These are phyloP conservation scores for Rhizomys pruinosus DNA, from an alignment of 2,113 vertebrate species.

Conservation along the genomic window DNA sequence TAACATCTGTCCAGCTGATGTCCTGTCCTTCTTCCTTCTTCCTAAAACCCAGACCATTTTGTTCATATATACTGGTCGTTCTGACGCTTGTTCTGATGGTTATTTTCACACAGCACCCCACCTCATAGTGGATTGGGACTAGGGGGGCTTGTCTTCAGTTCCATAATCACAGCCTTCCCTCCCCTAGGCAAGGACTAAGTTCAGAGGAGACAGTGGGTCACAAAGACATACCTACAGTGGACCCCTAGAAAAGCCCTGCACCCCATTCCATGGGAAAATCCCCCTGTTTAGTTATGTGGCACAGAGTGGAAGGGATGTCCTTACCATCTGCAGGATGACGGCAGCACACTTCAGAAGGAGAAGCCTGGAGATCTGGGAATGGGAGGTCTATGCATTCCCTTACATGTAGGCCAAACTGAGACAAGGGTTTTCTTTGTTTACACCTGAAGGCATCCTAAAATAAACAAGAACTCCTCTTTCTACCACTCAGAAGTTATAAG, in stretches of 20 bases:
- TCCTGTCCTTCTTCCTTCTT: background rate
- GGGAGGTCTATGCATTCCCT: background rate
- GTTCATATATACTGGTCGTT: no score
- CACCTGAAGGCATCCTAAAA: constrained; percentile 17
- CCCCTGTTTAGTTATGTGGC: background rate
- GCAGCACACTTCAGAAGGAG: background rate
- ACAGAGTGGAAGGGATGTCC: background rate
- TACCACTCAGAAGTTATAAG: background rate
- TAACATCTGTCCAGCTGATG: background rate
- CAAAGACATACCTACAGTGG: background rate
- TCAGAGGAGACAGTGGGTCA: background rate
- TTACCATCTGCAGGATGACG: background rate
- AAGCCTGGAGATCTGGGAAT: background rate
- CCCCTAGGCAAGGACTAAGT: background rate
- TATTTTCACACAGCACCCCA: background rate
- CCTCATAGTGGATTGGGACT: background rate
- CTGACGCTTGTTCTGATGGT: background rate
- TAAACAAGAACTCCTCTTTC: background rate
- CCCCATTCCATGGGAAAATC: background rate
- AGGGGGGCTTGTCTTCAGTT: background rate
- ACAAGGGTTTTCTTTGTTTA: background rate
- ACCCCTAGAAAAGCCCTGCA: background rate
- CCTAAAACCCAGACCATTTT: background rate
- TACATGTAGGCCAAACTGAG: background rate
- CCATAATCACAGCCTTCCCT: background rate